phyloP scores from a whole-genome alignment of 2,888 invertebrate genomes.

The Troglohyphantes excavatus region DNA sequence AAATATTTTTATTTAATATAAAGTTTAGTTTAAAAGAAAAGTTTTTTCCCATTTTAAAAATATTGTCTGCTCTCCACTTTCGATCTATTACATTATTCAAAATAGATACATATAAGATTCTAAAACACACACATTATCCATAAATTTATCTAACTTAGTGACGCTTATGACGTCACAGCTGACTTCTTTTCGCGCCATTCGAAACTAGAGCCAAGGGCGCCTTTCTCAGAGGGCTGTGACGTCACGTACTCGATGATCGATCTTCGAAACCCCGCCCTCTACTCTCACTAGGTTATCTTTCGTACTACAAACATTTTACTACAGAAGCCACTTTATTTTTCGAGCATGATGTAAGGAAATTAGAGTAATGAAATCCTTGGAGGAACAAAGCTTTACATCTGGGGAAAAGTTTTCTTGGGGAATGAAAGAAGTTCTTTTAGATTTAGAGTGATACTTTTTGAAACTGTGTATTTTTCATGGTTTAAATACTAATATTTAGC shows the following conservation, averaged over 20 bases:
- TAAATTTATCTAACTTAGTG: constrained; percentile 1
- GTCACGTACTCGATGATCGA: constrained; percentile 27
- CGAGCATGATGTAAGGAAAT: neutral
- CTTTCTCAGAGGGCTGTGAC: constrained; percentile 16
- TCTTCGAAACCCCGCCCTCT: constrained; percentile 5
- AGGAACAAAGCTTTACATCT: no score
- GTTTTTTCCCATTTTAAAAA: no score
- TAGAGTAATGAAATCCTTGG: neutral
- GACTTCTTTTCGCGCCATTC: constrained; percentile 16
- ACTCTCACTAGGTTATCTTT: constrained; percentile 8
- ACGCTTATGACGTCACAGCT: neutral
- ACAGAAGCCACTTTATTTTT: neutral
- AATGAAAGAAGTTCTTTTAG: no score
- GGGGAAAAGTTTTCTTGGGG: no score
- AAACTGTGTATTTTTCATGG: no score
- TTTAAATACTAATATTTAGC: no score
- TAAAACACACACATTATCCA: neutral
- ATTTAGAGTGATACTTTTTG: no score
- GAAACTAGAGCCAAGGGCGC: constrained; percentile 29
- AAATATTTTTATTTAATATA: no score
- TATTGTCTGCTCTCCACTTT: neutral
- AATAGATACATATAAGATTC: neutral
- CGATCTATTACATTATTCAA: neutral
- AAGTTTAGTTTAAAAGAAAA: no score
- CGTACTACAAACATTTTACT: neutral